Evolutionary conservation across 2,888 invertebrate genomes (phyloP), one percentile per base, ranked within the genome.

Genomic region (Ochropacha duplaris): DNA sequence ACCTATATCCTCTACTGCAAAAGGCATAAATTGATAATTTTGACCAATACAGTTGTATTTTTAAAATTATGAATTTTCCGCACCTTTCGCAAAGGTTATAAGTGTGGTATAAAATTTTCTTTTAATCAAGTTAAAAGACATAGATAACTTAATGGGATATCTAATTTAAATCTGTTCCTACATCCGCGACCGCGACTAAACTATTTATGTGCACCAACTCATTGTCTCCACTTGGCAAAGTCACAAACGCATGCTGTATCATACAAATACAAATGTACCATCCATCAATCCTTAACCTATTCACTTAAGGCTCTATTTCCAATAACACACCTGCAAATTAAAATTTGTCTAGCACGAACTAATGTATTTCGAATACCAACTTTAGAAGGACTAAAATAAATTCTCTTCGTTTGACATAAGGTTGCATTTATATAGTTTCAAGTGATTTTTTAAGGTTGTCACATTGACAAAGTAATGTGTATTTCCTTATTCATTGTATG

Each of bases 141-240:
- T n/a, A n/a, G n/a, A n/a, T n/a, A n/a, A n/a, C n/a, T n/a, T n/a
- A n/a, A n/a, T n/a, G n/a, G n/a, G n/a, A n/a, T 28, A 28, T n/a
- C 11, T 62, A 57, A 57, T 68, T 58, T 54, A 54, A 24, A 4
- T 50, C 34, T 22, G 52, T 75, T 79, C 62, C 16, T 64, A 74
- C 69, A 69, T 81, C 76, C 58, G 64, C 55, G 67, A 54, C 76
- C 58, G 64, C 55, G 67, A 54, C 58, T 65, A 64, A 73, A 74
- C 71, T 75, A 74, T 79, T 80, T 76, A 79, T 71, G 72, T 72
- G 61, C 69, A 74, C 72, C 68, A 61, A 66, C 76, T 76, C 72
- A 79, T 81, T 83, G 82, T 81, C 73, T 81, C 63, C 74, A 74
- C 81, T 82, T 83, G 80, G 80, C 79, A 76, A 72, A 74, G 72